phyloP scores from a whole-genome alignment of 1,140 invertebrate species.

The Ips nitidus region DNA sequence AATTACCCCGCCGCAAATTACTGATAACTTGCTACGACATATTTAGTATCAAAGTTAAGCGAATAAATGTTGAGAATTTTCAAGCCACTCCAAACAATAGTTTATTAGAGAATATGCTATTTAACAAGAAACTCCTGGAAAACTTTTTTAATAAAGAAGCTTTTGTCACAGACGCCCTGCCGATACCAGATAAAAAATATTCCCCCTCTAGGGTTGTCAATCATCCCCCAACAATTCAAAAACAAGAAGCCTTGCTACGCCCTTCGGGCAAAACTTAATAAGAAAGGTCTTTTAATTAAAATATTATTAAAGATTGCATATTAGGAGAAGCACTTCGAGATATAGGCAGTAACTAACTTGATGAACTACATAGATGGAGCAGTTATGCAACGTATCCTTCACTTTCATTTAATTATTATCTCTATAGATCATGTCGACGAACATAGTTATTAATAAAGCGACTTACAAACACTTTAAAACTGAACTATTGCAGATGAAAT shows the following conservation, averaged over 20 bases:
- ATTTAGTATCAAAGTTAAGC: too few species aligned
- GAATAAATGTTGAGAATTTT: not conserved
- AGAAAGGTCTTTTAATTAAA: too few species aligned
- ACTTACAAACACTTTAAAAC: too few species aligned
- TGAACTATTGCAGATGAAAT: too few species aligned
- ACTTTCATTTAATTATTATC: not conserved
- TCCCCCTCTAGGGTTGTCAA: not conserved
- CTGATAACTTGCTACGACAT: constrained; percentile 2
- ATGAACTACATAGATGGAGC: not conserved
- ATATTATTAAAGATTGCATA: too few species aligned
- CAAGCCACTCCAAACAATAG: not conserved
- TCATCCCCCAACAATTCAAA: not conserved
- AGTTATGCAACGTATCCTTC: not conserved
- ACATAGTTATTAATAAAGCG: too few species aligned
- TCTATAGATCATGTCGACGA: too few species aligned
- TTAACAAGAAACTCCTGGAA: not conserved
- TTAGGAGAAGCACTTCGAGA: too few species aligned
- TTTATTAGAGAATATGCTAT: not conserved
- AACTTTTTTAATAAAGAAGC: not conserved
- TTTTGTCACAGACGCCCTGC: not conserved
- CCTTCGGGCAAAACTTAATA: too few species aligned
- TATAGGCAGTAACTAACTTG: not conserved
- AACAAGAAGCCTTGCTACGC: too few species aligned
- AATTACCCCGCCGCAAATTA: constrained; percentile 8
- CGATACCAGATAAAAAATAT: not conserved